Base-by-base conservation (phyloP, 1,140 invertebrate species). In the Drosophila orena region DNA sequence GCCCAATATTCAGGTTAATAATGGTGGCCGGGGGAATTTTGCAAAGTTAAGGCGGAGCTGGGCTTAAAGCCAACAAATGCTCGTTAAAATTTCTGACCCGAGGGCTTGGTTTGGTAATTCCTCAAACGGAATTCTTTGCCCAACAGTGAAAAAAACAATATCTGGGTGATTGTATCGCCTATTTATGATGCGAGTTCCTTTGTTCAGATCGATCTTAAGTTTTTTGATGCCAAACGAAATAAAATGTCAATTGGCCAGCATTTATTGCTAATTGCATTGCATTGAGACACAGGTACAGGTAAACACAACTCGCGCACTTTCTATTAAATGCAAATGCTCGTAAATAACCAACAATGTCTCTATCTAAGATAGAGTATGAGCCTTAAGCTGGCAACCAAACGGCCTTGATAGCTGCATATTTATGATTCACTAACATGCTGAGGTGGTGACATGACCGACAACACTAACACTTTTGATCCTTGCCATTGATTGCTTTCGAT, bases 31-130 rank as follows among this genome's bases (percentile, higher is more conserved):
- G 34, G 56, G 81, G 77, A 73, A 77, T 65, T 68, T 64, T 46
- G 44, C 58, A 47, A 60, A 62, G 44, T 50, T 66, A 65, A 65
- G 64, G 64, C 61, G 64, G 64, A 66, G 64, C 60, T 53, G 60
- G 35, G 73, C 56, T 61, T 52, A 27, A 66, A 47, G 44, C 74
- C 38, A 81, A 77, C 53, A 58, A 65, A 69, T 61, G 68, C 68
- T 85, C 53, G 81, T 85, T 86, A 66, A 88, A 76, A 59, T 71
- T 49, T 58, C 38, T 69, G 76, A 83, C 84, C 84, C 43, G 84
- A 83, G 83, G 83, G 83, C 84, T 88, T 69, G 84, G 83, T 89
- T 88, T 61, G 50, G 61, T 81, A 72, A 79, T 81, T 79, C 65
- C 81, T 69, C 58, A 70, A 79, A 58, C 62, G 61, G 47, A 83